Evolutionary conservation across 2,888 invertebrate species (phyloP).

Genomic region (Platycheirus rosarum): DNA sequence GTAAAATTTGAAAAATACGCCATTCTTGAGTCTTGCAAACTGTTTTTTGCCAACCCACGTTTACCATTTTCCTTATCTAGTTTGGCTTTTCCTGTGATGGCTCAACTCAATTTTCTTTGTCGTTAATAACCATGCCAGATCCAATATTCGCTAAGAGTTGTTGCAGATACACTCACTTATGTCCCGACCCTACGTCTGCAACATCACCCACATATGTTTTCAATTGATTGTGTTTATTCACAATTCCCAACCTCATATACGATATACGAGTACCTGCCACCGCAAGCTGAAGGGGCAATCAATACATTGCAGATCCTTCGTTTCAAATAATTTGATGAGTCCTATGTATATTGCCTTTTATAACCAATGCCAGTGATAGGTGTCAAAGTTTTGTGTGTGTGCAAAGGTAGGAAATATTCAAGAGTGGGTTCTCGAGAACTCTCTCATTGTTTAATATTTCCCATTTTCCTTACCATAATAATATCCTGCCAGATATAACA

Average conservation of each 20-base stretch:
- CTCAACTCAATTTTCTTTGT: conserved; percentile 12
- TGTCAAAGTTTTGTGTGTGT: conserved; percentile 47
- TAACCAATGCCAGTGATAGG: conserved; percentile 48
- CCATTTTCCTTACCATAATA: conserved; percentile 30
- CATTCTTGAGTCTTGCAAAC: too few relatives aligned
- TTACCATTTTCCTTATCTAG: too few relatives aligned
- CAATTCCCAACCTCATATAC: conserved; percentile 19
- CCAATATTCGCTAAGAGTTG: conserved; percentile 34
- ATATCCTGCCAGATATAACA: conserved; percentile 27
- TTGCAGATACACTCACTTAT: conserved; percentile 3
- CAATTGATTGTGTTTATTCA: conserved; percentile 35
- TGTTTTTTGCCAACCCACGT: conserved; percentile 2
- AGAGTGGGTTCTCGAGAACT: too few relatives aligned
- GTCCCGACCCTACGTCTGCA: background rate
- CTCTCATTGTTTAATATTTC: conserved; percentile 42
- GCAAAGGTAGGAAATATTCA: too few relatives aligned
- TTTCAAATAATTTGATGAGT: conserved; percentile 54
- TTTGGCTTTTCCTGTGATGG: background rate
- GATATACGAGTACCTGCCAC: conserved; percentile 2
- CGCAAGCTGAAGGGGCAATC: conserved; percentile 33
- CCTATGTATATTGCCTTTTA: conserved; percentile 38
- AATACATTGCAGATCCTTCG: conserved; percentile 58
- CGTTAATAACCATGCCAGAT: conserved; percentile 11
- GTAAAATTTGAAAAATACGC: too few relatives aligned
- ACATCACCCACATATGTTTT: conserved; percentile 37